Percentiles rank a stretch among this genome's conserved stretches.
These are phyloP conservation scores for Rhinophrynus dorsalis DNA, from an alignment of 2,797 vertebrate species.

Conservation along the genomic window DNA sequence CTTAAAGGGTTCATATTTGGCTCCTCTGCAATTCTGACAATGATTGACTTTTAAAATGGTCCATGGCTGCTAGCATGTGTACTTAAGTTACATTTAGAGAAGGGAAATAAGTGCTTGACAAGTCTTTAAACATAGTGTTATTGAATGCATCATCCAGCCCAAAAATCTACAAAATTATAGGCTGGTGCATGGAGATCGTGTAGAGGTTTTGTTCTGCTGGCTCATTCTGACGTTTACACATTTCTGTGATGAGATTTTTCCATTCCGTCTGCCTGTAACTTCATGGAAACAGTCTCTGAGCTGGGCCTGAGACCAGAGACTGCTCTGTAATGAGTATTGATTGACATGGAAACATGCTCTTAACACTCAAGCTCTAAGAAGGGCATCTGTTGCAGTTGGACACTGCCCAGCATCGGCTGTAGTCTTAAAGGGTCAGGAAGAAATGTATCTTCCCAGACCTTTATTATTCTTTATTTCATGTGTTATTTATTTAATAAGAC, in stretches of 20 bases:
- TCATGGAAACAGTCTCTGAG: constrained; percentile 15
- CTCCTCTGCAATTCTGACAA: too few relatives aligned
- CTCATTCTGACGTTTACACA: constrained; percentile 20
- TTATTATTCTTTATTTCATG: constrained; percentile 1
- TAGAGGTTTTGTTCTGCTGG: constrained; percentile 8
- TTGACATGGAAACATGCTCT: constrained; percentile 38
- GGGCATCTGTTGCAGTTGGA: constrained; percentile 10
- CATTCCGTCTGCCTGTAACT: constrained; percentile 18
- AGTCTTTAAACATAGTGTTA: too few relatives aligned
- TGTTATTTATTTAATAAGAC: constrained; percentile 1
- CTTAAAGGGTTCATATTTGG: too few relatives aligned
- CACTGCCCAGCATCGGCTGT: background rate
- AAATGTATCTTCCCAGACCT: constrained; percentile 5
- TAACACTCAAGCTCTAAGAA: constrained; percentile 16
- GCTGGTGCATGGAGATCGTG: background rate
- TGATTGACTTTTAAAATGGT: too few relatives aligned
- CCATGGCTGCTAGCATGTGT: too few relatives aligned
- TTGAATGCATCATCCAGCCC: too few relatives aligned
- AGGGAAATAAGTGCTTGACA: too few relatives aligned
- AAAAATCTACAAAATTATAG: background rate
- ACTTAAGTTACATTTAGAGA: too few relatives aligned
- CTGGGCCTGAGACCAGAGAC: constrained; percentile 8
- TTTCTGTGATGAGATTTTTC: constrained; percentile 39
- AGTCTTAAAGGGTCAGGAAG: constrained; percentile 3
- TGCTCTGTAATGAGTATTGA: constrained; percentile 32